Evolutionary conservation across 53 echinoderm and acorn worm species (phyloP).

Genomic region (Antedon mediterranea): DNA sequence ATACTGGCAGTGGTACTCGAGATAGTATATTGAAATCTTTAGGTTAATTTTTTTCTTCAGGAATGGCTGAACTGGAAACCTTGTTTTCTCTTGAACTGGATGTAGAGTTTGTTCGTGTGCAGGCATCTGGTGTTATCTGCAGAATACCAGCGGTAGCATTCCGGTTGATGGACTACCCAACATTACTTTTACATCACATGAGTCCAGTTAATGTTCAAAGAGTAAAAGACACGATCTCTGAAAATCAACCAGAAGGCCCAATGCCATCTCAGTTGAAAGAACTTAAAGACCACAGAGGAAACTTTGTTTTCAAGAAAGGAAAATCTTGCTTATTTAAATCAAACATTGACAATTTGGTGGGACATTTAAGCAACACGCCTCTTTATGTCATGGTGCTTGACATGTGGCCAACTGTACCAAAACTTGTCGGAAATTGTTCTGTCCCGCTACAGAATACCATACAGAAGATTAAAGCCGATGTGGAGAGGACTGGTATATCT

Average conservation of each 20-base stretch:
- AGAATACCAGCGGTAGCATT: conserved; percentile 85
- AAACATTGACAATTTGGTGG: conserved; percentile 34
- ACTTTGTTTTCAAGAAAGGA: conserved; percentile 68
- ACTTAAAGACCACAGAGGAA: conserved; percentile 62
- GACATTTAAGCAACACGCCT: conserved; percentile 56
- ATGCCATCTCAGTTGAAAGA: conserved; percentile 55
- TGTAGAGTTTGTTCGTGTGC: conserved; percentile 50
- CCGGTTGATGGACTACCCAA: conserved; percentile 79
- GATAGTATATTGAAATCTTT: too few species aligned
- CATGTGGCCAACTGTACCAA: conserved; percentile 57
- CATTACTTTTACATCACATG: conserved; percentile 61
- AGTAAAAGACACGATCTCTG: conserved; percentile 18
- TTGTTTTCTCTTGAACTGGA: conserved; percentile 86
- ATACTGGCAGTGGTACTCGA: too few species aligned
- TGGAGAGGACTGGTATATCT: conserved; percentile 45
- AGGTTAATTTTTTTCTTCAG: not conserved
- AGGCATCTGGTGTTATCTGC: conserved; percentile 41
- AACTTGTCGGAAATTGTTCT: conserved; percentile 65
- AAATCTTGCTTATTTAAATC: conserved; percentile 85
- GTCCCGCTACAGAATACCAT: conserved; percentile 41
- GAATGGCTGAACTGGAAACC: conserved; percentile 38
- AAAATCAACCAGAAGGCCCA: conserved; percentile 10
- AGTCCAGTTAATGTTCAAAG: conserved; percentile 25
- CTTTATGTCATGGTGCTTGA: conserved; percentile 81
- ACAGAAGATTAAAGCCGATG: conserved; percentile 34